Conservation (phyloP, 2,113 vertebrate genomes). For the Nannospalax galili region DNA sequence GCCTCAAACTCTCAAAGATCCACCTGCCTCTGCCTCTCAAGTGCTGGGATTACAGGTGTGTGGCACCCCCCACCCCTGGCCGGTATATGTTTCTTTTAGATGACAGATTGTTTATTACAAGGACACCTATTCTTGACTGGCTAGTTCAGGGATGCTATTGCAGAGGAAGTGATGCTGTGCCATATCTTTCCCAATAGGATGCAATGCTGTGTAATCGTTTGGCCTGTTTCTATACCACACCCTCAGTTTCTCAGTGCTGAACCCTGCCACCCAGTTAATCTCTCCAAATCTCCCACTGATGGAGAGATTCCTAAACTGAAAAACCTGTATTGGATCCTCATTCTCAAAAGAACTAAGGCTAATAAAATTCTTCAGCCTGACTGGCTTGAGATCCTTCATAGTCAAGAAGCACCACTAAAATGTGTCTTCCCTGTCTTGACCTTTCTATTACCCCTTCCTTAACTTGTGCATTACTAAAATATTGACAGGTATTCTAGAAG, state of each 20-base stretch:
- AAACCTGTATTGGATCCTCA: constrained; percentile 46
- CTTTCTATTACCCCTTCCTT: not conserved
- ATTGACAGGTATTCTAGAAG: not conserved
- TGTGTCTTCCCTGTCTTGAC: not conserved
- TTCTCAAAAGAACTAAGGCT: constrained; percentile 7
- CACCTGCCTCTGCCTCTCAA: too few relatives aligned
- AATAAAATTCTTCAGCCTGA: not conserved
- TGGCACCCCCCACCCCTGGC: too few relatives aligned
- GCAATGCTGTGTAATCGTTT: not conserved
- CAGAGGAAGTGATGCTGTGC: not conserved
- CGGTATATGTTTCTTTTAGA: not conserved
- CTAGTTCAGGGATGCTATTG: not conserved
- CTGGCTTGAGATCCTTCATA: not conserved
- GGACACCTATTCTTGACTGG: not conserved
- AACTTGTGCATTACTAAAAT: not conserved
- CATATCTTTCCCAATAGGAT: constrained; percentile 18
- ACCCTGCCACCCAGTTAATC: constrained; percentile 26
- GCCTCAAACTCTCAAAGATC: too few relatives aligned
- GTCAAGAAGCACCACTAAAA: not conserved
- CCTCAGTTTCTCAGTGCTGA: constrained; percentile 35
- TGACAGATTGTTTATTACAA: not conserved
- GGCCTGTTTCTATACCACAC: constrained; percentile 42
- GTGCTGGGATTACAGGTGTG: too few relatives aligned
- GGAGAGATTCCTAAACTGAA: constrained; percentile 45
- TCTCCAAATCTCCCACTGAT: constrained; percentile 16